Conservation (phyloP, 2,888 invertebrate species). For the Subacronicta megacephala region DNA sequence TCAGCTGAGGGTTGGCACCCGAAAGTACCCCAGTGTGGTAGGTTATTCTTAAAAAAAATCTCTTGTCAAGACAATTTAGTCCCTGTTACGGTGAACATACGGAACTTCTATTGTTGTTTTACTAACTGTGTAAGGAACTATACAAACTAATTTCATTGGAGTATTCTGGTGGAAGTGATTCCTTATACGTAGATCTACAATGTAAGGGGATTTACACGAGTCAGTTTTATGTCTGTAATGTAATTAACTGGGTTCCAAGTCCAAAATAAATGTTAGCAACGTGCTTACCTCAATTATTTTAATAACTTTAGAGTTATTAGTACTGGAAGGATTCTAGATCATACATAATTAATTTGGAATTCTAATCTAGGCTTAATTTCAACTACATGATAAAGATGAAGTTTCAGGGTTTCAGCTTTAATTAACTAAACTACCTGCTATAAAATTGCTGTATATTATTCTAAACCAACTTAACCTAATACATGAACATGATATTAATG, state of each 20-base stretch:
- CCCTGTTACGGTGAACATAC: conserved; percentile 1
- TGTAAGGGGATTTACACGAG: background rate
- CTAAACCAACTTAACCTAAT: conserved; percentile 26
- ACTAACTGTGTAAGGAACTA: conserved; percentile 12
- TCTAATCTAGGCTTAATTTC: conserved; percentile 13
- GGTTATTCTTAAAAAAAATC: conserved; percentile 33
- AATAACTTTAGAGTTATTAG: conserved; percentile 9
- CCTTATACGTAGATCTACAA: background rate
- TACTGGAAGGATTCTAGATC: conserved; percentile 14
- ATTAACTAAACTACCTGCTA: conserved; percentile 31
- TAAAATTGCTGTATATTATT: conserved; percentile 13
- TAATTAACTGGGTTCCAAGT: conserved; percentile 1
- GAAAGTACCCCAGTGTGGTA: conserved; percentile 39
- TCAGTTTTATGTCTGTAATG: background rate
- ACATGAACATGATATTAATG: conserved; percentile 33
- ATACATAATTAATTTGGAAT: conserved; percentile 30
- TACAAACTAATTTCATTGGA: background rate
- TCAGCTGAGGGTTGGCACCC: conserved; percentile 27
- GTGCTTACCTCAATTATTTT: conserved; percentile 4
- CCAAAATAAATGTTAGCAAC: background rate
- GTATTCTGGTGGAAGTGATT: conserved; percentile 4
- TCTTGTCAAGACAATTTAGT: conserved; percentile 18
- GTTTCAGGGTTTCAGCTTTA: conserved; percentile 36
- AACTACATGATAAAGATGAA: conserved; percentile 32
- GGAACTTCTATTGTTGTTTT: conserved; percentile 26